Conservation (phyloP, 1,140 invertebrate genomes). For the Cecropterus lyciades region DNA sequence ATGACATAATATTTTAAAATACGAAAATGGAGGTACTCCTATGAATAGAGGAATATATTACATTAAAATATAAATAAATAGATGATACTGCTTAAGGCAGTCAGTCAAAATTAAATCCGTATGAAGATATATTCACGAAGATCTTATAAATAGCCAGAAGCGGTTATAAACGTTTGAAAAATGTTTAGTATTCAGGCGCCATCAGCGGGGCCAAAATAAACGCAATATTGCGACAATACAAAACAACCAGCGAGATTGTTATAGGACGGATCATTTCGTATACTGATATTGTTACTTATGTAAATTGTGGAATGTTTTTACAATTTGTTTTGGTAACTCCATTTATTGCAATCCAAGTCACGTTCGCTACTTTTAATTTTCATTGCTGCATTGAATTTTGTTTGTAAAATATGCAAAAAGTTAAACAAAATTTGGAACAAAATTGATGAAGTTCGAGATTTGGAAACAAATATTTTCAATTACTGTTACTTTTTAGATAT, state of each 20-base stretch:
- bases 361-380: constrained; percentile 8
- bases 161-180: constrained; percentile 28
- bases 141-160: constrained; percentile 17
- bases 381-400: neutral
- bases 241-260: constrained; percentile 28
- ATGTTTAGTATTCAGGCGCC: constrained; percentile 31
- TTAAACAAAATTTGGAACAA: neutral
- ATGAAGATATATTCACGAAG: neutral
- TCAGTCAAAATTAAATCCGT: too few species aligned
- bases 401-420: neutral
- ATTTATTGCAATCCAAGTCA: constrained; percentile 1
- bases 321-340: neutral
- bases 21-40: too few species aligned
- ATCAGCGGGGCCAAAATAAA: constrained; percentile 26
- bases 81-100: too few species aligned
- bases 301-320: constrained; percentile 9
- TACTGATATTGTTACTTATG: constrained; percentile 10
- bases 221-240: constrained; percentile 25
- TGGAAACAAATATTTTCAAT: too few species aligned
- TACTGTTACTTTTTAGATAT: too few species aligned
- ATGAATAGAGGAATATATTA: too few species aligned
- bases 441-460: too few species aligned
- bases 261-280: constrained; percentile 26
- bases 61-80: too few species aligned
- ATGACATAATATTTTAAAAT: too few species aligned